These are phyloP conservation scores for Aplodontia rufa DNA, from an alignment of 2,113 vertebrate genomes.

Conservation along the genomic window DNA sequence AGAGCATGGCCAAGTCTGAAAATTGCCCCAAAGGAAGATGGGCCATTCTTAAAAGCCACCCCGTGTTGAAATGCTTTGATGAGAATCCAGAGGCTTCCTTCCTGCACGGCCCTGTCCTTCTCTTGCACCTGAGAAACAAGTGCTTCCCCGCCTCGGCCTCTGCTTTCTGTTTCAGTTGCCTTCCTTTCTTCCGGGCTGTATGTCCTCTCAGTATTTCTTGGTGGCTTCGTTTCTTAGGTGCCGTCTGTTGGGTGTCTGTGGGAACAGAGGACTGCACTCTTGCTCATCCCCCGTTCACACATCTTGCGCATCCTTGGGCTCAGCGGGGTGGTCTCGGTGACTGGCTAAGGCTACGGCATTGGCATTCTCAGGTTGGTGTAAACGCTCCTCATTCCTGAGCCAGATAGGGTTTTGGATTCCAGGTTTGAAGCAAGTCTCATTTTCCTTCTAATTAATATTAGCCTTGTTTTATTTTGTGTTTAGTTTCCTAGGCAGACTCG, in stretches of 20 bases:
- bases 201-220: too few relatives aligned
- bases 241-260: neutral
- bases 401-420: neutral
- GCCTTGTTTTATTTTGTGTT: neutral
- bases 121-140: neutral
- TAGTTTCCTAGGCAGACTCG: neutral
- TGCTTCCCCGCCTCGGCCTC: neutral
- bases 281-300: accelerated
- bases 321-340: accelerated
- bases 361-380: neutral
- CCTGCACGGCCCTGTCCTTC: neutral
- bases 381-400: neutral
- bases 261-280: neutral
- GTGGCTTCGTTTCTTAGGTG: neutral
- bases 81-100: neutral
- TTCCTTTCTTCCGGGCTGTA: neutral
- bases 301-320: accelerated
- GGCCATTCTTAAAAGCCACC: neutral
- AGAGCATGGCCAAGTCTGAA: neutral
- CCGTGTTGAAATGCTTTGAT: neutral
- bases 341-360: neutral
- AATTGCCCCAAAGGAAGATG: neutral
- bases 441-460: neutral
- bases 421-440: neutral
- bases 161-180: too few relatives aligned